phyloP scores from a whole-genome alignment of 2,797 vertebrate genomes.

The Rhinogobio ventralis region DNA sequence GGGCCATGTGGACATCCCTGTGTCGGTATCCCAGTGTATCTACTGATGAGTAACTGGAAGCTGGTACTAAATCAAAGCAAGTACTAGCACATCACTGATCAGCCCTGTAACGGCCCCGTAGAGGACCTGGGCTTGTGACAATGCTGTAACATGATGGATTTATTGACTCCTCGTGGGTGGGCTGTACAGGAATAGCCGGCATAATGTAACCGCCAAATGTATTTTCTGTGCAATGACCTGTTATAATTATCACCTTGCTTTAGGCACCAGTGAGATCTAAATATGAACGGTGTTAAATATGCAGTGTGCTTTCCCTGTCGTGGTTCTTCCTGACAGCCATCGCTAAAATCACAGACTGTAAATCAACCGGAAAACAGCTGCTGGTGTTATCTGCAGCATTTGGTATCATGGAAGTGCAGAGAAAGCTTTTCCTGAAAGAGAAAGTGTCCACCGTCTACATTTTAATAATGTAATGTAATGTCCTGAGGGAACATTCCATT shows the following conservation, averaged over 20 bases:
- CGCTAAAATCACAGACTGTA: not conserved
- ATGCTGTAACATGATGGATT: not conserved
- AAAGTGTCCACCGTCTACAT: not conserved
- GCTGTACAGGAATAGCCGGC: constrained; percentile 9
- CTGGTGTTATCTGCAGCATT: constrained; percentile 1
- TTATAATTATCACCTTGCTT: constrained; percentile 38
- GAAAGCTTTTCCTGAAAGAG: not conserved
- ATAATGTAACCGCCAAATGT: not conserved
- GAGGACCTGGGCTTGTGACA: constrained; percentile 1
- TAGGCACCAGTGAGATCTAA: constrained; percentile 36
- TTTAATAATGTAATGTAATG: not conserved
- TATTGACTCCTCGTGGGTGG: constrained; percentile 4
- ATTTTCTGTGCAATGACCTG: not conserved
- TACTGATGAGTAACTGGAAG: not conserved
- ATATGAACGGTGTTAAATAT: constrained; percentile 50
- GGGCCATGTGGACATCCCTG: not conserved
- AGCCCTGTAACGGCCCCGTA: not conserved
- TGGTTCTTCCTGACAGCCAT: constrained; percentile 5
- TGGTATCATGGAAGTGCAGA: constrained; percentile 1
- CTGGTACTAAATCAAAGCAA: constrained; percentile 14
- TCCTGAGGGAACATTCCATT: not conserved
- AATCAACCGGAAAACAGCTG: constrained; percentile 30
- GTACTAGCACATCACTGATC: not conserved
- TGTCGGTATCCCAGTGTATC: not conserved
- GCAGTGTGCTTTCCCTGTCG: constrained; percentile 23